phyloP scores from a whole-genome alignment of 2,797 vertebrate genomes.

The Gobio occitaniae region DNA sequence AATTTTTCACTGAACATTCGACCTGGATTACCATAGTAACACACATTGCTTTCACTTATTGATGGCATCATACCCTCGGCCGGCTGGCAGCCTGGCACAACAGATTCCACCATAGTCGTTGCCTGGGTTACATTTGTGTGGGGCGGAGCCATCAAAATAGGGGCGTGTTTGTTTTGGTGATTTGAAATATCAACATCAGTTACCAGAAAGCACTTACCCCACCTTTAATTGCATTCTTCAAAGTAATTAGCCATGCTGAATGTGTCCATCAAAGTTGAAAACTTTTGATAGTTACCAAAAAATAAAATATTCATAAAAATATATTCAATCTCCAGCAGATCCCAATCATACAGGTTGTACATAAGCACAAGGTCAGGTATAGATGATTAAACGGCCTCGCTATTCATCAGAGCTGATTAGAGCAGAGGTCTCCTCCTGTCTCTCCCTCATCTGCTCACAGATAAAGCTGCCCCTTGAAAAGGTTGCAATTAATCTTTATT shows the following conservation, averaged over 20 bases:
- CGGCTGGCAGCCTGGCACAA: too few species aligned
- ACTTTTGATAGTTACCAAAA: background rate
- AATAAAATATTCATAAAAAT: background rate
- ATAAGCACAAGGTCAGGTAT: conserved; percentile 40
- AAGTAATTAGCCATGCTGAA: background rate
- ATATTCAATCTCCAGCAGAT: background rate
- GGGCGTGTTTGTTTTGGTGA: too few species aligned
- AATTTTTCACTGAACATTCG: too few species aligned
- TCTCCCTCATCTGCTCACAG: conserved; percentile 67
- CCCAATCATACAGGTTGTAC: background rate
- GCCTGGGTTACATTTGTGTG: too few species aligned
- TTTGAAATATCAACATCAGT: too few species aligned
- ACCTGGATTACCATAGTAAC: too few species aligned
- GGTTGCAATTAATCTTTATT: conserved; percentile 82
- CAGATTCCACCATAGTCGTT: too few species aligned
- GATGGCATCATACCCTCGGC: too few species aligned
- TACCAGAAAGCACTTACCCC: too few species aligned
- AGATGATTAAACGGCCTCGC: conserved; percentile 46
- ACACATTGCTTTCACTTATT: too few species aligned
- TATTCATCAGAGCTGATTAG: conserved; percentile 61
- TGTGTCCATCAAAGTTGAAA: background rate
- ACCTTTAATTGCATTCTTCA: background rate
- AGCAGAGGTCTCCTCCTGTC: conserved; percentile 61
- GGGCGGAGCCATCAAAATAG: too few species aligned
- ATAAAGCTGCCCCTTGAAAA: conserved; percentile 73